Evolutionary conservation across 2,797 vertebrate genomes (phyloP).

Genomic region (Lithobates pipiens): DNA sequence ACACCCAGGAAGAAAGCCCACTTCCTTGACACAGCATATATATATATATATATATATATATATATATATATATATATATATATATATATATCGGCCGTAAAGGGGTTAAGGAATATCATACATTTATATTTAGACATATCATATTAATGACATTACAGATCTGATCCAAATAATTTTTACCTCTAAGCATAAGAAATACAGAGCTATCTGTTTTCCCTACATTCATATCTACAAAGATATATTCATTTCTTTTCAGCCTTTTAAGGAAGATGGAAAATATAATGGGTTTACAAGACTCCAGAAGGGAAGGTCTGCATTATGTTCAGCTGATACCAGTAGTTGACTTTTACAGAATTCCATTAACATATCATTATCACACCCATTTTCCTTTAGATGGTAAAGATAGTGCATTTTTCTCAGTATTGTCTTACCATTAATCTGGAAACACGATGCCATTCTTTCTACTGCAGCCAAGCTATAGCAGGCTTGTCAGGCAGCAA

Average conservation of each 20-base stretch:
- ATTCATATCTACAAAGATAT: not conserved
- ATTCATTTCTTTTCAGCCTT: not conserved
- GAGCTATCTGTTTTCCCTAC: no score
- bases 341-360: conserved; percentile 36
- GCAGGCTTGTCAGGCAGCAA: conserved; percentile 66
- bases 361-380: conserved; percentile 62
- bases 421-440: conserved; percentile 42
- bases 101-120: no score
- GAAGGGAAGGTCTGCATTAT: conserved; percentile 55
- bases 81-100: no score
- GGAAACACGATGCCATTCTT: conserved; percentile 58
- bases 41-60: no score
- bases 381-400: conserved; percentile 51
- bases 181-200: no score
- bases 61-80: no score
- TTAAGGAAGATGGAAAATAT: not conserved
- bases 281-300: conserved; percentile 22
- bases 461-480: conserved; percentile 60
- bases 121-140: no score
- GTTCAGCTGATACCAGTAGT: not conserved
- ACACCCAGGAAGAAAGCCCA: no score
- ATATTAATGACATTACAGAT: no score
- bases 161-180: no score
- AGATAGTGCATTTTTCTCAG: conserved; percentile 24
- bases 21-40: no score